Evolutionary conservation across 2,888 invertebrate genomes (phyloP).

Genomic region (Oscheius sp.): DNA sequence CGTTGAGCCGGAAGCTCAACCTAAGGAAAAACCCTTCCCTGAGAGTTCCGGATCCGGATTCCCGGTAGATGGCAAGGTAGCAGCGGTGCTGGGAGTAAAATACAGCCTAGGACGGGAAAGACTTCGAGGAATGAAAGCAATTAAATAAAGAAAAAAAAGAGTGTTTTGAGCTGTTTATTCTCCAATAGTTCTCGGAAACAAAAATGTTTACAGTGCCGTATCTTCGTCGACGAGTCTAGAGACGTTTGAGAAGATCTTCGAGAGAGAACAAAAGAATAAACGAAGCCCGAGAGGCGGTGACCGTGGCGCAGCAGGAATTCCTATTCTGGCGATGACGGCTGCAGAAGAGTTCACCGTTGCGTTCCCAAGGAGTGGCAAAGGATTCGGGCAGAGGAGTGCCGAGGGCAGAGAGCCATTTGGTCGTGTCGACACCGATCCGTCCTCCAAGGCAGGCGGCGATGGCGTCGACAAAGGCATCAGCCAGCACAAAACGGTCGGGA

Average conservation of each 20-base stretch:
- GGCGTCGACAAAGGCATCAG: slow-evolving; percentile 62
- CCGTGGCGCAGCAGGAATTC: slow-evolving; percentile 38
- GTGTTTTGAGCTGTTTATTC: no score
- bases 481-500: slow-evolving; percentile 54
- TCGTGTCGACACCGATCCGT: slow-evolving; percentile 37
- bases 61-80: no score
- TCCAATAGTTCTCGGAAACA: no score
- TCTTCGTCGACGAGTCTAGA: not conserved
- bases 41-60: no score
- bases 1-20: no score
- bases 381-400: slow-evolving; percentile 35
- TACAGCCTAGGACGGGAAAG: no score
- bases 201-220: not conserved
- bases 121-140: no score
- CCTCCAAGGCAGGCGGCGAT: slow-evolving; percentile 50
- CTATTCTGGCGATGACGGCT: slow-evolving; percentile 32
- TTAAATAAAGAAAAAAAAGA: no score
- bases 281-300: slow-evolving; percentile 52
- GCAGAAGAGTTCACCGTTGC: slow-evolving; percentile 41
- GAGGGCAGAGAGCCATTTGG: slow-evolving; percentile 47
- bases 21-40: no score
- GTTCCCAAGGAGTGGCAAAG: slow-evolving; percentile 37
- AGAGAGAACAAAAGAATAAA: slow-evolving; percentile 50
- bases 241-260: slow-evolving; percentile 33
- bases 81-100: no score